phyloP scores from a whole-genome alignment of 2,797 vertebrate species.

The Bryconaethiops microstoma region DNA sequence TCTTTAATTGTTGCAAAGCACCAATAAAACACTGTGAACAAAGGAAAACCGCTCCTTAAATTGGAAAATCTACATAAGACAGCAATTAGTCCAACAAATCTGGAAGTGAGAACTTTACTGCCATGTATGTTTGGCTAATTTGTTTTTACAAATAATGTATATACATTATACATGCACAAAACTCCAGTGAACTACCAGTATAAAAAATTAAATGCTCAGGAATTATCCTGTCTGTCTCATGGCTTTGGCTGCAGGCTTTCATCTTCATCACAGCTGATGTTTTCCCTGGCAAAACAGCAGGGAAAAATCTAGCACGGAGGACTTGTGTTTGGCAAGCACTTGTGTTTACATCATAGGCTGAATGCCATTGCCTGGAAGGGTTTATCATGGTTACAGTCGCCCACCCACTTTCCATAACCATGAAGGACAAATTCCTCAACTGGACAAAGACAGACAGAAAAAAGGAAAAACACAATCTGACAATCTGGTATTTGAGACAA shows the following conservation, averaged over 20 bases:
- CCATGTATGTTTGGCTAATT: background rate
- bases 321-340: background rate
- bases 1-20: background rate
- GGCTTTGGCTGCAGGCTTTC: background rate
- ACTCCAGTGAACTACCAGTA: background rate
- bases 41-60: background rate
- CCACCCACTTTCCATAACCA: constrained; percentile 6
- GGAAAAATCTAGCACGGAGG: background rate
- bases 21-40: background rate
- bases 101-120: background rate
- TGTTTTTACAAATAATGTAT: too few relatives aligned
- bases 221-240: background rate
- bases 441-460: background rate
- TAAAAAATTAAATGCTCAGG: background rate
- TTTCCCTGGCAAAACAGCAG: background rate
- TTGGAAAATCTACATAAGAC: background rate
- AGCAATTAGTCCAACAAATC: background rate
- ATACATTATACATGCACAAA: background rate
- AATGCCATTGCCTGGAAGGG: background rate
- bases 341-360: background rate
- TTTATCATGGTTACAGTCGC: background rate
- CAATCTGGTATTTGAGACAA: constrained; percentile 17
- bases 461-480: background rate
- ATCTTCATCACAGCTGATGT: background rate
- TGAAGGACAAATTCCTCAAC: background rate